These are phyloP conservation scores for Eupithecia exiguata DNA, from an alignment of 2,888 invertebrate genomes.

Conservation along the genomic window DNA sequence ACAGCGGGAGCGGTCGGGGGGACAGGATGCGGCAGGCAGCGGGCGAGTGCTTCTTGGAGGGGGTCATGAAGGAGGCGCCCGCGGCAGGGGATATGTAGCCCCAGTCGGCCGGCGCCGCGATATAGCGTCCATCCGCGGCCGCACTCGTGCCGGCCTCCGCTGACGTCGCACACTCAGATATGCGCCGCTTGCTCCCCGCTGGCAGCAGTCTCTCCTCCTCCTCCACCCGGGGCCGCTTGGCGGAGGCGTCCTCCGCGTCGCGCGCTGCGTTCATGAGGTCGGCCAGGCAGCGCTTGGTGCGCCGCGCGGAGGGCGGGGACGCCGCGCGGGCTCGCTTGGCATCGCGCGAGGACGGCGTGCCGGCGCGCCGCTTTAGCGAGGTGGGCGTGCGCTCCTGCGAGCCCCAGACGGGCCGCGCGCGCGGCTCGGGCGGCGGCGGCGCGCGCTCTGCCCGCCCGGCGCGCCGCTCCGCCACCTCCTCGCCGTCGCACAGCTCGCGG, in stretches of 20 bases:
- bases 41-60: slow-evolving; percentile 64
- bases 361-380: slow-evolving; percentile 69
- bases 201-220: slow-evolving; percentile 19
- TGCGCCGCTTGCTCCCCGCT: slow-evolving; percentile 29
- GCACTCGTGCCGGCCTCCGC: background rate
- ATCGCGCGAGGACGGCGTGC: slow-evolving; percentile 48
- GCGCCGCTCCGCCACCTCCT: slow-evolving; percentile 68
- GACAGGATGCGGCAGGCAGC: slow-evolving; percentile 40
- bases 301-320: slow-evolving; percentile 32
- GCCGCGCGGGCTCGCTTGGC: slow-evolving; percentile 46
- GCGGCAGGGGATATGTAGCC: slow-evolving; percentile 56
- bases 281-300: slow-evolving; percentile 72
- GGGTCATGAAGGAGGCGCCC: slow-evolving; percentile 67
- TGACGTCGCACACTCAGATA: slow-evolving; percentile 7
- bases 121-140: background rate
- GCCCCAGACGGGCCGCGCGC: slow-evolving; percentile 55
- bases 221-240: slow-evolving; percentile 3
- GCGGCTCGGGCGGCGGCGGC: slow-evolving; percentile 51
- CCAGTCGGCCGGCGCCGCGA: slow-evolving; percentile 51
- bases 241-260: slow-evolving; percentile 45
- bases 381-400: slow-evolving; percentile 77
- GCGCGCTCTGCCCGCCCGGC: slow-evolving; percentile 65
- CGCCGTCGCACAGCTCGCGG: slow-evolving; percentile 68
- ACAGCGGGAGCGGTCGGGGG: background rate
- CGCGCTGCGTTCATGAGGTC: slow-evolving; percentile 68